A percentile compares a stretch with the other conserved stretches of the same genome.
Conservation (phyloP, 2,888 invertebrate species). For the Aplocera efformata region DNA sequence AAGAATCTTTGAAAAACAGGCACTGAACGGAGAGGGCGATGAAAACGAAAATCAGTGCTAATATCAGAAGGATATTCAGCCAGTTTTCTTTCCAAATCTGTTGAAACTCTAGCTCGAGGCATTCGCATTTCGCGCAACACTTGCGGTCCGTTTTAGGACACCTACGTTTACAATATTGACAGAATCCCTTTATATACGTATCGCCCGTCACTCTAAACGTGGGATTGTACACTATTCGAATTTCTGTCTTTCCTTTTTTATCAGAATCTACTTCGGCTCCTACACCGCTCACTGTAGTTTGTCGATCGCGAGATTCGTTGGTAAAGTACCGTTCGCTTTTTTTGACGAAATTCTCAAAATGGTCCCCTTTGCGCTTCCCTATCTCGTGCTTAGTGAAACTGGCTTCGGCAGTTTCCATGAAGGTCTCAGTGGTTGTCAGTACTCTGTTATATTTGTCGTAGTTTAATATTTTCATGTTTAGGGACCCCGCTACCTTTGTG, state of each 20-base stretch:
- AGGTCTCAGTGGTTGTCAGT: conserved; percentile 65
- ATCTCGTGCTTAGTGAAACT: conserved; percentile 65
- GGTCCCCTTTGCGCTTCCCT: conserved; percentile 50
- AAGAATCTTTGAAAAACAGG: conserved; percentile 46
- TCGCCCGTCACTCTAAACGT: conserved; percentile 56
- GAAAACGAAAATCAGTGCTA: conserved; percentile 57
- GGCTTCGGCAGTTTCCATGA: conserved; percentile 59
- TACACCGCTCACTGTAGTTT: conserved; percentile 41
- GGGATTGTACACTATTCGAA: conserved; percentile 72
- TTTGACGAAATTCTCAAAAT: conserved; percentile 68
- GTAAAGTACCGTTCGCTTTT: conserved; percentile 73
- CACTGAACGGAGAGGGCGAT: conserved; percentile 59
- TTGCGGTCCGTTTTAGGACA: conserved; percentile 61
- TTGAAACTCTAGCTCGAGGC: conserved; percentile 57
- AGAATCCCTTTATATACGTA: conserved; percentile 47
- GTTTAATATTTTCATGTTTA: conserved; percentile 69
- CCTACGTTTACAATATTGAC: conserved; percentile 53
- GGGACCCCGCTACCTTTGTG: conserved; percentile 60
- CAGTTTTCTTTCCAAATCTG: conserved; percentile 65
- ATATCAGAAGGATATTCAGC: conserved; percentile 61
- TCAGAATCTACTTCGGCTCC: conserved; percentile 34
- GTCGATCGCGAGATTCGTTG: conserved; percentile 51
- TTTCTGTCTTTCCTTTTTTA: conserved; percentile 57
- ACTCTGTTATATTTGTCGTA: conserved; percentile 66
- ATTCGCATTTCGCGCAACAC: conserved; percentile 61